Evolutionary conservation across 2,113 vertebrate species (phyloP), one percentile per base, ranked within the genome.

Genomic region (Myocastor coypus): DNA sequence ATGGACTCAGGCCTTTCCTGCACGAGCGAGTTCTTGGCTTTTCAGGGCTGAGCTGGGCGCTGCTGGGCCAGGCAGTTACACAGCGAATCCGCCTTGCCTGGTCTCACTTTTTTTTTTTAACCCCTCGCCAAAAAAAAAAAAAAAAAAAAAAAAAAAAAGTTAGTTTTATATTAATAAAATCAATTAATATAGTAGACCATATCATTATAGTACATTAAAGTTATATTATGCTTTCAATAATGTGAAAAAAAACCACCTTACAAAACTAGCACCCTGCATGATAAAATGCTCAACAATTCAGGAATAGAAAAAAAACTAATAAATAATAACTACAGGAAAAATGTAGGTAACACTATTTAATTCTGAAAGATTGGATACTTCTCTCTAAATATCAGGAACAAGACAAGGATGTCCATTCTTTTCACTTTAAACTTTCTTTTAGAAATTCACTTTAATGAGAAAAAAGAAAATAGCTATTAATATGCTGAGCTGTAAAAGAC

Each of bases 91-190:
- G 10, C 2, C 12, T 9, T 42, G 20, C 68, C 8, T 50, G 0
- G 11, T 14, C 14, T 19, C 42, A 37, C 10, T 26, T 34, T 68
- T 90, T 32, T 2, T 52, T 16, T 19, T 83, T 77, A 77, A 87
- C 34, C 9, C 17, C 28, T 91, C 34, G 83, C 46, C 46, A 46
- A 46, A 46, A 59, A 20, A 46, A 46, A 46, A 59, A 20, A 46
- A 46, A 46, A 46, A 46, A 59, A 20, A 46, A 46, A 46, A 46
- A 46, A 59, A 20, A 46, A 46, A 89, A 92, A 22, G 50, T 26
- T 81, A 19, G 52, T 80, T 96, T 71, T 85, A 85, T 24, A 89
- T 8, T 11, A 64, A 94, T 84, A 86, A 84, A 57, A 61, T 80
- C 10, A 50, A 83, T 75, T 71, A 83, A 42, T 83, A 34, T 91